Evolutionary conservation across 2,888 invertebrate genomes (phyloP), one percentile per base, ranked within the genome.

Genomic region (Hipparchia semele): DNA sequence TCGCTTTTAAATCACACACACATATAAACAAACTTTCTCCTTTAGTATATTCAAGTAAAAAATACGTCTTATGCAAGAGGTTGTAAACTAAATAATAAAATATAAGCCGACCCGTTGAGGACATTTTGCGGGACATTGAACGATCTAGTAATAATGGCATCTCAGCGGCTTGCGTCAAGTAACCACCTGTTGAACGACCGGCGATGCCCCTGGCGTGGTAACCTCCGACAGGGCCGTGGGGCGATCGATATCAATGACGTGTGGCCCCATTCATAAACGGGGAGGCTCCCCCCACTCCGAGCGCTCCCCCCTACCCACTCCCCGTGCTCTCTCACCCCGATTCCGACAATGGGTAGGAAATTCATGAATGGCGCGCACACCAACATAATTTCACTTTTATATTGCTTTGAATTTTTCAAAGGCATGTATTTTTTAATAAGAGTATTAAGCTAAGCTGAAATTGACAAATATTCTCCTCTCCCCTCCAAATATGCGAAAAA

Each of bases 201-300:
- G 73, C 76, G 77, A 81, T 81, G 91, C 39, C 84, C 93, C 92
- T 93, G 92, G 92, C 86, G 86, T 80, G 87, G 82, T 87, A 90
- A 89, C 92, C 91, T 87, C 84, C 82, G 77, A 83, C 83, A 75
- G 73, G 79, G 81, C 79, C 78, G 79, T 80, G 74, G 75, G 80
- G 76, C 85, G 87, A 85, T 94, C 93, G 90, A 92, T 91, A 85
- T 80, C 82, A 82, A 89, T 94, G 93, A 94, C 93, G 93, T 93
- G 90, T 87, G 87, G 81, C 91, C 91, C 87, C 93, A 94, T 94
- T 94, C 93, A 94, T 91, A 88, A 92, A 91, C 76, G 80, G 86
- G 90, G 90, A 85, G 89, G 81, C 82, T 71, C 81, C 86, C 81
- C 85, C 61, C 82, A 78, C 80, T 79, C 81, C 78, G 61, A 78